Evolutionary conservation across 2,797 vertebrate species (phyloP).

Genomic region (Glossophaga mutica): DNA sequence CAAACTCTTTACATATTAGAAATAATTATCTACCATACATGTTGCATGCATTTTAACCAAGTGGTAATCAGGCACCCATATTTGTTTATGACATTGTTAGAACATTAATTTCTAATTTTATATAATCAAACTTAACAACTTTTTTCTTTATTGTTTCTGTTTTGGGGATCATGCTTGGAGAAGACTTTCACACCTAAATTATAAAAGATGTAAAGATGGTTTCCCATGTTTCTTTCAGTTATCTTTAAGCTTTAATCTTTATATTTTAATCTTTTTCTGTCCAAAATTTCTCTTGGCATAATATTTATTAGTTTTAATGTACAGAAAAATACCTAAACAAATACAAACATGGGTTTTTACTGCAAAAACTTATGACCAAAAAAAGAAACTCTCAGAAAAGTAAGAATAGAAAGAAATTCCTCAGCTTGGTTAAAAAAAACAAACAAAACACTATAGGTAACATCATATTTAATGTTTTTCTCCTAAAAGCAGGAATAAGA

Average conservation of each 20-base stretch:
- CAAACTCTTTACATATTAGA: slow-evolving; percentile 1
- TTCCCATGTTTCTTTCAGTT: neutral
- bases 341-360: neutral
- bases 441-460: neutral
- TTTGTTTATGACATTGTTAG: neutral
- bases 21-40: neutral
- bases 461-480: neutral
- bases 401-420: neutral
- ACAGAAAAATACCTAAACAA: neutral
- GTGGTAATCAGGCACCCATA: neutral
- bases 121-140: neutral
- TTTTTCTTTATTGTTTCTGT: slow-evolving; percentile 13
- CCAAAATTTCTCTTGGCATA: neutral
- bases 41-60: neutral
- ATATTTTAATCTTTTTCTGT: neutral
- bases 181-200: neutral
- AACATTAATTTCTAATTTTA: neutral
- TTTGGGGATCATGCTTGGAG: neutral
- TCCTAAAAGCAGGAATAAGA: neutral
- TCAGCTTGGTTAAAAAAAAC: neutral
- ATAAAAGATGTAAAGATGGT: neutral
- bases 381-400: neutral
- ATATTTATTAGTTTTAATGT: slow-evolving; percentile 11
- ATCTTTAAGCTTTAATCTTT: slow-evolving; percentile 2
- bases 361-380: neutral